Conservation (phyloP, 1,140 invertebrate species). For the Macrotrachela quadricornifera region DNA sequence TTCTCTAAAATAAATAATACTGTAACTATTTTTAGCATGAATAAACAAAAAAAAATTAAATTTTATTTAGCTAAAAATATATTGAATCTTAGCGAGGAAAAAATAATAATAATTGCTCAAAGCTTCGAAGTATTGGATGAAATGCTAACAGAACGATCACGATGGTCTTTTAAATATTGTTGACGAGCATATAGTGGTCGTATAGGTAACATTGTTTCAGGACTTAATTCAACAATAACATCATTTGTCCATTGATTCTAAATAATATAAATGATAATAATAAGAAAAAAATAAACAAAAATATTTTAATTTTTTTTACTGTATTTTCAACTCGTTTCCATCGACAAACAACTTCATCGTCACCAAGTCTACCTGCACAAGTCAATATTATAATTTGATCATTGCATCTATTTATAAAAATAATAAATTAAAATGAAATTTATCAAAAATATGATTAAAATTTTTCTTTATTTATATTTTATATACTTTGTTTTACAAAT, state of each 20-base stretch:
- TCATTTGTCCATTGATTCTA: conserved; percentile 36
- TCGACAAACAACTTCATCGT: conserved; percentile 34
- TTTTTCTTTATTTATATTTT: neutral
- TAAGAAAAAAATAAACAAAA: neutral
- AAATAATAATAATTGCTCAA: too few species aligned
- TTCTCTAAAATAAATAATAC: too few species aligned
- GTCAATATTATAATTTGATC: conserved; percentile 29
- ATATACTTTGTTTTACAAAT: conserved; percentile 25
- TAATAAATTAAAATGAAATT: neutral
- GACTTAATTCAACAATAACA: conserved; percentile 30
- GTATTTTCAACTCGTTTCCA: conserved; percentile 31
- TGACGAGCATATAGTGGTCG: conserved; percentile 18
- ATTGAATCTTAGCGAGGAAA: too few species aligned
- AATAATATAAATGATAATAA: conserved; percentile 7
- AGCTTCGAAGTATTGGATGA: too few species aligned
- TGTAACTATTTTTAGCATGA: too few species aligned
- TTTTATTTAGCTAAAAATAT: too few species aligned
- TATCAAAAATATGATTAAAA: neutral
- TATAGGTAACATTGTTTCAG: conserved; percentile 18
- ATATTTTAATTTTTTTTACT: conserved; percentile 12
- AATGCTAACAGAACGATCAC: too few species aligned
- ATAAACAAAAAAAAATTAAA: too few species aligned
- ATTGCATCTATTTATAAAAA: conserved; percentile 21
- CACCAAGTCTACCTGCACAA: conserved; percentile 32
- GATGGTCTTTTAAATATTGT: too few species aligned